Evolutionary conservation across 2,888 invertebrate genomes (phyloP), one percentile per base, ranked within the genome.

Genomic region (Polylopha cassiicola): DNA sequence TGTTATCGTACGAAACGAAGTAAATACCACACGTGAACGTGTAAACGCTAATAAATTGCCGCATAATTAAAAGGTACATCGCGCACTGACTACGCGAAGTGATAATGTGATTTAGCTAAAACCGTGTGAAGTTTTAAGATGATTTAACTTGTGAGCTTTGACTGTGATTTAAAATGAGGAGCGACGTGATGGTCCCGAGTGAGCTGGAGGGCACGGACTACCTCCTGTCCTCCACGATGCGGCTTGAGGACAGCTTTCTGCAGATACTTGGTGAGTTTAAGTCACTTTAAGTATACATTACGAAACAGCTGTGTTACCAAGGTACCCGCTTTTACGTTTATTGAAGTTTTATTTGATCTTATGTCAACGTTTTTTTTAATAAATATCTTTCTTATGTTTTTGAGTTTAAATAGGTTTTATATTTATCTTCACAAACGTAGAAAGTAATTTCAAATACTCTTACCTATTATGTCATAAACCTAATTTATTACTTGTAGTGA

Each of bases 181-280:
- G 86, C 73, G 86, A 86, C 58, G 79, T 87, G 49, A 58, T 86
- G 55, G 71, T 67, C 45, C 85, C 86, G 30, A 84, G 81, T 50
- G 89, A 89, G 73, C 72, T 89, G 61, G 89, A 89, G 67, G 88
- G 88, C 53, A 87, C 88, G 3, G 89, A 89, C 62, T 89, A 88
- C 67, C 79, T 89, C 46, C 77, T 89, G 43, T 89, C 88, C 51
- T 88, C 89, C 47, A 89, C 89, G 8, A 89, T 89, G 71, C 76
- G 88, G 58, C 62, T 89, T 39, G 89, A 89, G 55, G 89, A 89
- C 52, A 87, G 84, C 61, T 88, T 88, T 69, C 86, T 89, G 61
- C 89, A 88, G 71, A 87, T 89, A 60, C 76, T 89, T 24, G 89
- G 89, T 89, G 61, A 88, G 89, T 86, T 27, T 3, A 24, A 11